Base-by-base conservation (phyloP, 1,140 invertebrate species). In the Akabosia matsudoensis region DNA sequence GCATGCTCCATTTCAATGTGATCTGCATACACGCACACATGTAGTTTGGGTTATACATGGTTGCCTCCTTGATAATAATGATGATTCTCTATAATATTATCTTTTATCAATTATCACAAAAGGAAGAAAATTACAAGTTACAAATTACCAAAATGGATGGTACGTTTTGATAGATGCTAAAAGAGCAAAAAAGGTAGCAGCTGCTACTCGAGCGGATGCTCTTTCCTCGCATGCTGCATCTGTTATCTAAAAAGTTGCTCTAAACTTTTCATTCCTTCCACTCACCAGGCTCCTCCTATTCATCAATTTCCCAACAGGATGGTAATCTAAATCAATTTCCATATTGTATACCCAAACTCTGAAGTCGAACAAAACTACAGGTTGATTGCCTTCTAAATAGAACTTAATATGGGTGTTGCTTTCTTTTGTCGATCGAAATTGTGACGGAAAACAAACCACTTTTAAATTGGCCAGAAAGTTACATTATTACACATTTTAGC, bases 41-140 rank as follows among this genome's bases (percentile, higher is more conserved):
- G 37, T 18, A 45, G n/a, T n/a, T n/a, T n/a, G n/a, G n/a, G n/a
- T n/a, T n/a, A n/a, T n/a, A n/a, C n/a, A n/a, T n/a, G n/a, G n/a
- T n/a, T n/a, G n/a, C n/a, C n/a, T n/a, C n/a, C n/a, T 45, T 7
- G 7, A 45, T 45, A 18, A 45, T 18, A 18, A 45, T 45, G 37
- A 45, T 18, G 37, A 45, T 7, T 18, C 37, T 10, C 37, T 45
- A 45, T 10, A 10, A 45, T 45, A 10, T 45, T 45, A 45, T 45
- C 37, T 45, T n/a, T 45, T 45, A 45, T 45, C 37, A 45, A 45
- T 45, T 45, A 45, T 45, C 37, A 45, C 37, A 45, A 45, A 45
- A 18, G 37, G 37, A 45, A 45, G 37, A 45, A 56, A 56, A 56
- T 56, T 56, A 56, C 54, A 56, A 56, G 54, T 56, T 56, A 56